Conservation (phyloP, 64 coral and sea anemone genomes). For the Stichodactyla mertensii region DNA sequence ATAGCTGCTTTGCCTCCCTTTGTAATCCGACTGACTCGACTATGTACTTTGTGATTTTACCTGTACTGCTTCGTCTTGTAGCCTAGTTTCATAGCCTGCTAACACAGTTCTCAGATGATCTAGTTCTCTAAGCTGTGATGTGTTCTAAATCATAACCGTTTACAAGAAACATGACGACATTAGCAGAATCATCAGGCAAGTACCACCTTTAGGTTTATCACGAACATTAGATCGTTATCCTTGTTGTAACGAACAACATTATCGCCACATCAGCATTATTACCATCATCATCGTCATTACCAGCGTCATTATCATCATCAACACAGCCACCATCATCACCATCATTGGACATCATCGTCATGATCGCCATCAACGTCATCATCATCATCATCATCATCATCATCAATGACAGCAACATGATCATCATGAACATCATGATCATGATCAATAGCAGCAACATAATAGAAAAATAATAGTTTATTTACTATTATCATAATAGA, state of each 20-base stretch:
- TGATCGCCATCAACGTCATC: too few relatives aligned
- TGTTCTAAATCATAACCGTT: not conserved
- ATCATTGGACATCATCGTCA: too few relatives aligned
- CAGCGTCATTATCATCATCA: too few relatives aligned
- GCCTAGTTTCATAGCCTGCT: not conserved
- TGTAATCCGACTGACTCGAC: not conserved
- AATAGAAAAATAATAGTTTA: too few relatives aligned
- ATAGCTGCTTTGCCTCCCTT: not conserved
- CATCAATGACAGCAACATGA: not conserved
- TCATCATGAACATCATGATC: too few relatives aligned
- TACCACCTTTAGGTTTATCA: too few relatives aligned
- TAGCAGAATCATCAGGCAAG: not conserved
- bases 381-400: too few relatives aligned
- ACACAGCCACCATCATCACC: too few relatives aligned
- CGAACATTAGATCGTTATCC: not conserved
- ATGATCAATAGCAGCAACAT: too few relatives aligned
- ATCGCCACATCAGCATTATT: too few relatives aligned
- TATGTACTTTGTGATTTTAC: not conserved
- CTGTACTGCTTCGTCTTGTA: slow-evolving; percentile 11
- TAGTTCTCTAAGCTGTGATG: slow-evolving; percentile 21
- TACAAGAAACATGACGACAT: not conserved
- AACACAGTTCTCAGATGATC: not conserved
- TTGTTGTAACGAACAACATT: too few relatives aligned
- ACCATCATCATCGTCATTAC: too few relatives aligned
- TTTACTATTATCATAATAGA: not conserved